Base-by-base conservation (phyloP, 2,888 invertebrate species). In the Phyto melanocephala region DNA sequence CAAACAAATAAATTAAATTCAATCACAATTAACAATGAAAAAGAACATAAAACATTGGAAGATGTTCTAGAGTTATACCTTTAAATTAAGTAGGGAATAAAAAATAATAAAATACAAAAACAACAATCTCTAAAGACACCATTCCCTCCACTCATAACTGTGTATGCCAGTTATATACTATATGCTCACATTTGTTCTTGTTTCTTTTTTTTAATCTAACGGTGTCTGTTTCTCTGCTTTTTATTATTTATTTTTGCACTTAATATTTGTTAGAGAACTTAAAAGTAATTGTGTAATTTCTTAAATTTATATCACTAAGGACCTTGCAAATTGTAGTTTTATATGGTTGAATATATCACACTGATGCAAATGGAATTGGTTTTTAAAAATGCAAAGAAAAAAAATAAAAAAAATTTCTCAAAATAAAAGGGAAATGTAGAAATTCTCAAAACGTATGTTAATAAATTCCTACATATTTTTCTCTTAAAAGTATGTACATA, bases 1-100 rank as follows among this genome's bases (percentile, higher is more conserved):
- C 60, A 52, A 50, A 68, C 58, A 52, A 52, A 76, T 76, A 68
- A 76, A 68, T 60, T 60, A 76, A 76, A 68, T 15, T 67, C 76
- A 52, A 24, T 28, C 47, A 56, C 40, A 47, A 56, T n/a, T n/a
- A n/a, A n/a, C n/a, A n/a, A n/a, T n/a, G n/a, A n/a, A n/a, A 33
- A n/a, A 62, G 50, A 7, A 37, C 11, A 37, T 47, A 75, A 70
- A 35, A 6, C 15, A 42, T 13, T 20, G 24, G 10, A 42, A 42
- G 40, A 40, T 42, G 62, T 58, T 33, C n/a, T n/a, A 72, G 47
- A 68, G 68, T 47, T 35, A 70, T 65, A 24, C 33, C 56, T 47
- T 28, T n/a, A 8, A 28, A 62, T 24, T 45, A 17, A 47, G 11
- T 13, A 52, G 28, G 20, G 28, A 28, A 28, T 28, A 28, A 28